Base-by-base conservation (phyloP, 1,140 invertebrate species). In the Wiebesia pumilae region DNA sequence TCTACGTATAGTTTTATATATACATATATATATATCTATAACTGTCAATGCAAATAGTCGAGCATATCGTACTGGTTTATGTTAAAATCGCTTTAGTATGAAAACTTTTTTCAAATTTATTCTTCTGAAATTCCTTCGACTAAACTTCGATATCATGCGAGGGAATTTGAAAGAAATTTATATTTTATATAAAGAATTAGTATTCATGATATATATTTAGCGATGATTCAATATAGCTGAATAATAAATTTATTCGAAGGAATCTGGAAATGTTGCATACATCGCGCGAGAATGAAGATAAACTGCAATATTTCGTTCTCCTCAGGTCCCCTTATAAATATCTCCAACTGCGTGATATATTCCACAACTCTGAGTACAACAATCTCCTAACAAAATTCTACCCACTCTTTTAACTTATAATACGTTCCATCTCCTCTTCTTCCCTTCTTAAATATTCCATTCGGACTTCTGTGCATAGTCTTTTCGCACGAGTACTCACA, bases 381-480 rank as follows among this genome's bases (percentile, higher is more conserved):
- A 24, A 80, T 10, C 6, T 38, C 1, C 19, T 54, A 79, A 30
- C 3, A 65, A 35, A 54, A 16, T 80, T 2, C 47, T 54, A n/a
- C 58, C 3, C 35, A 30, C 38, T 75, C 6, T 9, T 40, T 75
- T 43, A 75, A 75, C 6, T 9, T 40, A 43, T 43, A 75, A 75
- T 75, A 75, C 38, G 10, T 75, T 75, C 27, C 47, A 35, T 33
- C 27, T 54, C 6, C 2, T 35, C 35, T n/a, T 27, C 2, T 40
- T 24, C 38, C 7, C 27, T 43, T 81, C 58, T 67, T 43, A 67
- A 78, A 67, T 81, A 67, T 54, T 30, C 67, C 81, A 83, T 54
- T 83, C 81, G 73, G 43, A 83, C 81, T 71, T 83, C 14, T 54
- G 27, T 54, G 47, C 51, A 79, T 83, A 38, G 38, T 69, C 33